Evolutionary conservation across 1,140 invertebrate genomes (phyloP), one percentile per base, ranked within the genome.

Genomic region (Calephelis nemesis): DNA sequence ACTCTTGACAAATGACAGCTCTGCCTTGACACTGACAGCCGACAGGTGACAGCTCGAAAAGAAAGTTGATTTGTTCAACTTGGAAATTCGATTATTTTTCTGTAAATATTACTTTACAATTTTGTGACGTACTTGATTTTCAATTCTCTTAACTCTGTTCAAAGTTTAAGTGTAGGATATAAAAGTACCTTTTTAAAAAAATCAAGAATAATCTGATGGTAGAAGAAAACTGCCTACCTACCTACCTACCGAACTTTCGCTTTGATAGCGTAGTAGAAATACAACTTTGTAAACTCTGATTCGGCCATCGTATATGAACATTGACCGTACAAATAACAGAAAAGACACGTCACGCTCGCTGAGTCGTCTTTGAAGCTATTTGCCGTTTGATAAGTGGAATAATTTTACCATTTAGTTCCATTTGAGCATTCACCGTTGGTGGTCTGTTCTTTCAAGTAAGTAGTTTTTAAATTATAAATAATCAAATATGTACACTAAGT

Each of bases 341-440:
- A 30, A 30, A 30, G 65, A 67, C 65, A 67, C 65, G 65, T 67
- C 65, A 67, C 42, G 30, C 15, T 60, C 47, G 65, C 58, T 39
- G 48, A 40, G 7, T 11, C 19, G 39, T 42, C 63, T 42, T 62
- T 60, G 54, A 30, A 50, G 47, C 12, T 6, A 50, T 63, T 49
- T 47, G 7, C 63, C 42, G 58, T 60, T 10, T 60, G 54, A 60
- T 60, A 39, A 40, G 54, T 60, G 39, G 54, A 6, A 12, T 60
- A 4, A 7, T 60, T 11, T 60, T 60, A 12, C 5, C 39, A 60
- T 13, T 58, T 66, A 66, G 65, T 66, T 66, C 39, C 52, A 47
- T 66, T 52, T 15, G n/a, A 66, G 65, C 54, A 15, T 19, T 66
- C 52, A 19, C 40, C 15, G 42, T 42, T 47, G 40, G 49, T 45